Evolutionary conservation across 2,797 vertebrate genomes (phyloP).

Genomic region (Acrossocheilus wenchowensis): DNA sequence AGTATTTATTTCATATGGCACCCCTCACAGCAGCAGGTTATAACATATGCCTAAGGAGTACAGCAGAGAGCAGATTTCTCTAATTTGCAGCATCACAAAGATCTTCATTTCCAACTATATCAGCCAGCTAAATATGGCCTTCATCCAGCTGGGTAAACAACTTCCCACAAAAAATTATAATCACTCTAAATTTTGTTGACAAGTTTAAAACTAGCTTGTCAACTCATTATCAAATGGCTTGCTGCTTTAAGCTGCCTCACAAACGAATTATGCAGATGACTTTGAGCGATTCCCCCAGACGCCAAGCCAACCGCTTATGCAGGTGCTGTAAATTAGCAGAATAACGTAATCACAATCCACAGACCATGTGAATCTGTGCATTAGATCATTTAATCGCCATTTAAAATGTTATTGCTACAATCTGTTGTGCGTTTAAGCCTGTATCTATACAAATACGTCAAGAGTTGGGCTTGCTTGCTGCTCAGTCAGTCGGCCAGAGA

Average conservation of each 20-base stretch:
- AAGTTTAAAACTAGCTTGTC: constrained; percentile 44
- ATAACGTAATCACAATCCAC: constrained; percentile 5
- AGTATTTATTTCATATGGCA: constrained; percentile 1
- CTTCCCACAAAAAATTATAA: background rate
- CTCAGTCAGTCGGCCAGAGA: background rate
- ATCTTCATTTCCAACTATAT: constrained; percentile 29
- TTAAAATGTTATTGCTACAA: background rate
- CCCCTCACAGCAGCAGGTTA: constrained; percentile 7
- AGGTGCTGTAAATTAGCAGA: constrained; percentile 42
- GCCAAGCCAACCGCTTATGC: constrained; percentile 11
- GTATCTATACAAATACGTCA: background rate
- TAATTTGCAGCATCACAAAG: constrained; percentile 20
- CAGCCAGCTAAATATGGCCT: constrained; percentile 7
- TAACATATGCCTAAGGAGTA: background rate
- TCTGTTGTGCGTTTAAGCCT: background rate
- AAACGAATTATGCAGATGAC: constrained; percentile 43
- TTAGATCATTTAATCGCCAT: constrained; percentile 5
- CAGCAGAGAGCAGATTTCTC: background rate
- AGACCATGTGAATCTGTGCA: constrained; percentile 1
- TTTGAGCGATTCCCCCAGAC: constrained; percentile 10
- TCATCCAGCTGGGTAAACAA: constrained; percentile 44
- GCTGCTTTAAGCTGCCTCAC: constrained; percentile 38
- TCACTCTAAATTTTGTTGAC: constrained; percentile 33
- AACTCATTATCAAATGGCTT: constrained; percentile 41
- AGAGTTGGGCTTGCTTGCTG: background rate